Evolutionary conservation across 2,888 invertebrate species (phyloP).

Genomic region (Monoplex corrugatus): DNA sequence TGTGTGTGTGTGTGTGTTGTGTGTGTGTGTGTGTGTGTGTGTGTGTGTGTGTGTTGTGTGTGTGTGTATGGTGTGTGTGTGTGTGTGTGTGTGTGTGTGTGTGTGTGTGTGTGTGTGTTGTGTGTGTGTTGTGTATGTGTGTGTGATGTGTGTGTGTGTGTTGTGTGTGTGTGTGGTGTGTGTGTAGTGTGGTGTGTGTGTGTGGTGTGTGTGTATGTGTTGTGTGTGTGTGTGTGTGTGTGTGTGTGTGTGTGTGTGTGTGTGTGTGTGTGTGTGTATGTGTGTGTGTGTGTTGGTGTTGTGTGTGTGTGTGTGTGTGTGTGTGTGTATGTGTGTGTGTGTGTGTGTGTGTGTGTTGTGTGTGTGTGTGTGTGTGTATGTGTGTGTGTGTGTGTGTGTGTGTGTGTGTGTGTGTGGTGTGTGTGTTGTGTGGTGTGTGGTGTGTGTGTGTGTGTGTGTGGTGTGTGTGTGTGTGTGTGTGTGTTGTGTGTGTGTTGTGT

Average conservation of each 20-base stretch:
- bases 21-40: not conserved
- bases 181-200: not conserved
- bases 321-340: not conserved
- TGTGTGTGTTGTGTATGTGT: no score
- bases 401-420: no score
- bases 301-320: not conserved
- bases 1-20: not conserved
- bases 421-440: no score
- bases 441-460: no score
- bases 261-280: not conserved
- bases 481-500: no score
- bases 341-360: not conserved
- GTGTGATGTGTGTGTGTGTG: not conserved
- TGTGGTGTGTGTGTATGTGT: not conserved
- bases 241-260: not conserved
- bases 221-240: not conserved
- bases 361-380: no score
- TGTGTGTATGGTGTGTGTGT: constrained; percentile 16
- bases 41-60: not conserved
- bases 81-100: constrained; percentile 35
- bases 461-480: no score
- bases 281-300: not conserved
- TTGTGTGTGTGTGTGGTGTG: not conserved
- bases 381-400: no score
- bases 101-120: not conserved